phyloP scores from a whole-genome alignment of 2,113 vertebrate genomes.

The Gobius niger region DNA sequence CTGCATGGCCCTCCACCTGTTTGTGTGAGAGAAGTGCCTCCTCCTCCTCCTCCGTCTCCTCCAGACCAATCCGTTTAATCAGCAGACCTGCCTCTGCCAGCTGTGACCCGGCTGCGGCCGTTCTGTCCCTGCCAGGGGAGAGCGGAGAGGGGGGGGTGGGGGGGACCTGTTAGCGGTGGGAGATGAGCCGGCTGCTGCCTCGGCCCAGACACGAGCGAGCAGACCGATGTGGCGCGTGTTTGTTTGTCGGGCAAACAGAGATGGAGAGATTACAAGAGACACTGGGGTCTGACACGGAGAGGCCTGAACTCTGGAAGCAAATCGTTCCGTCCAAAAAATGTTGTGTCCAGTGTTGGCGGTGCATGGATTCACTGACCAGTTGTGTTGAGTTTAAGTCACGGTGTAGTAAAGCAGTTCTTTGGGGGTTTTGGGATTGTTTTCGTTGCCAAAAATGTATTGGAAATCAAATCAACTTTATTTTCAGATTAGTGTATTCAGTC shows the following conservation, averaged over 20 bases:
- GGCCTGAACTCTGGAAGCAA: background rate
- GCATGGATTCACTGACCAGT: too few relatives aligned
- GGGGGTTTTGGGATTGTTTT: too few relatives aligned
- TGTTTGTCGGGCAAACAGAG: background rate
- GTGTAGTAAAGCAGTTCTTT: too few relatives aligned
- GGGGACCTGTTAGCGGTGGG: background rate
- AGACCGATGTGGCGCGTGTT: background rate
- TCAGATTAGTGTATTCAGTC: too few relatives aligned
- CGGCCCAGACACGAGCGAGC: background rate
- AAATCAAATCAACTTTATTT: too few relatives aligned
- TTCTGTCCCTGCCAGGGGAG: too few relatives aligned
- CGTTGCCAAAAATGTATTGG: too few relatives aligned
- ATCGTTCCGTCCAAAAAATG: too few relatives aligned
- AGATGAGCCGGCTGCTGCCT: background rate
- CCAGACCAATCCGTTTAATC: background rate
- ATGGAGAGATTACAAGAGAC: background rate
- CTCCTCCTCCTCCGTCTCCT: background rate
- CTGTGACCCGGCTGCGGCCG: background rate
- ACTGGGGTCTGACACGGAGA: background rate
- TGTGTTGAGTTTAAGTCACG: too few relatives aligned
- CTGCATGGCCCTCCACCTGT: background rate
- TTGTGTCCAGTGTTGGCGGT: too few relatives aligned
- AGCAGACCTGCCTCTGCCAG: background rate
- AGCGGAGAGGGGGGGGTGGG: too few relatives aligned
- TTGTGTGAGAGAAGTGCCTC: background rate